These are phyloP conservation scores for Agapostemon virescens DNA, from an alignment of 2,888 invertebrate genomes.

Conservation along the genomic window DNA sequence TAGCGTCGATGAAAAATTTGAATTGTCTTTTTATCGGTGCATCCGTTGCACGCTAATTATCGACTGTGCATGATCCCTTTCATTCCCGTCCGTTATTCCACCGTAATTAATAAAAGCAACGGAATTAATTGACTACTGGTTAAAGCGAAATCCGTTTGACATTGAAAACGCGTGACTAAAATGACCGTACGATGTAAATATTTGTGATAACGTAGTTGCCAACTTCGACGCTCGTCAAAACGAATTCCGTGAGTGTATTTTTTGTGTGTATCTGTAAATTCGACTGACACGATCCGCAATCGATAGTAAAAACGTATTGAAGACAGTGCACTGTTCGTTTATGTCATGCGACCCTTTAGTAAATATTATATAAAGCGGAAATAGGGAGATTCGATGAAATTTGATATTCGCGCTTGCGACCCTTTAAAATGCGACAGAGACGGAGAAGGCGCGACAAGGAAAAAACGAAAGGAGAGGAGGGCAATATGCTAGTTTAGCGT, in stretches of 20 bases:
- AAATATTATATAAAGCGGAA: not conserved
- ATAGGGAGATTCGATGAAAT: slow-evolving; percentile 12
- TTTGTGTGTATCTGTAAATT: not conserved
- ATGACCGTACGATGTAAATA: not conserved
- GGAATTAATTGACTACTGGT: not conserved
- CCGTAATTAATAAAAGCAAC: not conserved
- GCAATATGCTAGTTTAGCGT: slow-evolving; percentile 11
- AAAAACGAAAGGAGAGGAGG: not conserved
- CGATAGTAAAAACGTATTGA: not conserved
- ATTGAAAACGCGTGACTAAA: not conserved
- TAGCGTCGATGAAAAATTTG: not conserved
- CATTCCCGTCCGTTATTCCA: not conserved
- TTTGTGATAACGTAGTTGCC: not conserved
- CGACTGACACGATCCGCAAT: not conserved
- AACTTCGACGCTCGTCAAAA: not conserved
- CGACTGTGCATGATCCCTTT: not conserved
- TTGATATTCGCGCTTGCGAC: slow-evolving; percentile 25
- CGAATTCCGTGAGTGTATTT: not conserved
- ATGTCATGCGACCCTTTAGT: not conserved
- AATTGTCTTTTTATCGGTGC: not conserved
- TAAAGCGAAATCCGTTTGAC: not conserved
- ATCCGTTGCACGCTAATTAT: not conserved
- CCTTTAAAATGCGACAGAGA: not conserved
- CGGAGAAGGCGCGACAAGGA: not conserved
- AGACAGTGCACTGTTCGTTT: not conserved